These are phyloP conservation scores for Leptopilina drosophilae DNA, from an alignment of 2,888 invertebrate species.

Conservation along the genomic window DNA sequence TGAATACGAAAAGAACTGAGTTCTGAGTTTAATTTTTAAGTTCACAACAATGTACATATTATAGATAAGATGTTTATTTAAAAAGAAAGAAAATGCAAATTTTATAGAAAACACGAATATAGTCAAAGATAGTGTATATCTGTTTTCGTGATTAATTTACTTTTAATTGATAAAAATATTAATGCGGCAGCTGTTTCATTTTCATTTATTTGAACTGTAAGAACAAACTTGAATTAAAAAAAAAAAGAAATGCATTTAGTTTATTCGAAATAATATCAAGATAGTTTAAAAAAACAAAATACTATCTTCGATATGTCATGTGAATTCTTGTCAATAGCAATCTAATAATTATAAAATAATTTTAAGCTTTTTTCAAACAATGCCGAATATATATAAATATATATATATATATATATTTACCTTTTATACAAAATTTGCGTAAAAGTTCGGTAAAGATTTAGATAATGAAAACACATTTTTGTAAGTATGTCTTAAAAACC, in stretches of 20 bases:
- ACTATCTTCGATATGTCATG: conserved; percentile 18
- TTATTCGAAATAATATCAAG: conserved; percentile 36
- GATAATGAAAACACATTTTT: conserved; percentile 8
- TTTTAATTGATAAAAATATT: conserved; percentile 3
- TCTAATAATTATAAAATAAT: background rate
- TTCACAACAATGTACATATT: conserved; percentile 61
- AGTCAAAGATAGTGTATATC: conserved; percentile 45
- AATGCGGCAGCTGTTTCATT: background rate
- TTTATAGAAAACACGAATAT: conserved; percentile 60
- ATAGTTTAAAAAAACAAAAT: background rate
- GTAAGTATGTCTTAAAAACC: conserved; percentile 17
- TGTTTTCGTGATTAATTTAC: conserved; percentile 40
- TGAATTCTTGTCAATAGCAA: conserved; percentile 33
- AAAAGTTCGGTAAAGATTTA: conserved; percentile 25
- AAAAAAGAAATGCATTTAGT: background rate
- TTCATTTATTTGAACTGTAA: background rate
- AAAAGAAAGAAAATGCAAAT: conserved; percentile 60
- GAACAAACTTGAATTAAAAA: background rate
- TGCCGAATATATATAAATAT: conserved; percentile 21
- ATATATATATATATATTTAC: background rate
- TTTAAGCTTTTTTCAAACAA: conserved; percentile 1
- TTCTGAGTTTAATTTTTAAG: conserved; percentile 24
- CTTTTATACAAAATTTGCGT: conserved; percentile 27
- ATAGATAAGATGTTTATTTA: conserved; percentile 69
- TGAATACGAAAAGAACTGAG: conserved; percentile 22